Percentiles rank a stretch among this genome's conserved stretches.
phyloP scores from a whole-genome alignment of 2,797 vertebrate species.

The Spheniscus humboldti region DNA sequence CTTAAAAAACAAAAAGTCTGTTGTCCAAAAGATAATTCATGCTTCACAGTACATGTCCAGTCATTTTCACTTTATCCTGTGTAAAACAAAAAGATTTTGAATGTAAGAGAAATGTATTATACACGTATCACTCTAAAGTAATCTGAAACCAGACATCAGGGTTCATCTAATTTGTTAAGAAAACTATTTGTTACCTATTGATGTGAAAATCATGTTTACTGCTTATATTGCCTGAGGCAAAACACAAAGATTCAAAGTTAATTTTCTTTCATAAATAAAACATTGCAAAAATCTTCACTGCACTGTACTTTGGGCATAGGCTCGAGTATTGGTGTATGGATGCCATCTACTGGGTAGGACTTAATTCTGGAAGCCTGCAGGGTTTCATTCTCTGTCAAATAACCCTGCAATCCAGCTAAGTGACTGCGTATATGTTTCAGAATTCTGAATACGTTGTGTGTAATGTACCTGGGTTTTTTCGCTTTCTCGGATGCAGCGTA shows the following conservation, averaged over 20 bases:
- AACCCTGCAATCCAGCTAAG: neutral
- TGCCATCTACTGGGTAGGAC: slow-evolving; percentile 70
- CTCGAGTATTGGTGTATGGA: slow-evolving; percentile 16
- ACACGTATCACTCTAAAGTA: slow-evolving; percentile 13
- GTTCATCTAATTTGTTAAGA: slow-evolving; percentile 68
- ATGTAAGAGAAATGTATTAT: slow-evolving; percentile 13
- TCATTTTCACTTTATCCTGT: slow-evolving; percentile 24
- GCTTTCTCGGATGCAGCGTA: neutral
- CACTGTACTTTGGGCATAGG: neutral
- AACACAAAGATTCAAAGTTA: slow-evolving; percentile 65
- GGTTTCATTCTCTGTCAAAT: neutral
- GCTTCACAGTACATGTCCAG: neutral
- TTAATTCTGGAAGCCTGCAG: neutral
- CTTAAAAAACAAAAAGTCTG: neutral
- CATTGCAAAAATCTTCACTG: neutral
- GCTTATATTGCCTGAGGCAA: slow-evolving; percentile 56
- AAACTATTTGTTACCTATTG: slow-evolving; percentile 69
- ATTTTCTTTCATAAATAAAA: slow-evolving; percentile 70
- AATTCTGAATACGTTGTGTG: neutral
- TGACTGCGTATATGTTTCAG: neutral
- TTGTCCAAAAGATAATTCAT: neutral
- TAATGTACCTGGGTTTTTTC: neutral
- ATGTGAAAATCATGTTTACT: slow-evolving; percentile 69
- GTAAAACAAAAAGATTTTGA: slow-evolving; percentile 29
- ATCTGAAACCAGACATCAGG: slow-evolving; percentile 54